phyloP scores from a whole-genome alignment of 2,797 vertebrate genomes.

The Mycteria americana region DNA sequence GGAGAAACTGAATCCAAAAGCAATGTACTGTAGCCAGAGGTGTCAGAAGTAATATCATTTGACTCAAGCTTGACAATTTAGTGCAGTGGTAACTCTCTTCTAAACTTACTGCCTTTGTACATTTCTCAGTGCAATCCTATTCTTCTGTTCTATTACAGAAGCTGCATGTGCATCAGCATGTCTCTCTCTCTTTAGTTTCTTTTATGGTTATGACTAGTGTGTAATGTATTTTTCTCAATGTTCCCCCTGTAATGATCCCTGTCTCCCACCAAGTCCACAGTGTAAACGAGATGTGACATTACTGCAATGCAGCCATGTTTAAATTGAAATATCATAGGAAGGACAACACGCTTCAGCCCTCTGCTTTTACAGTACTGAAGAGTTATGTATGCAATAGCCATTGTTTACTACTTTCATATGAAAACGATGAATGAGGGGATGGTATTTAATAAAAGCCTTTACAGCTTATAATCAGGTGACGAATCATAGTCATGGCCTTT shows the following conservation, averaged over 20 bases:
- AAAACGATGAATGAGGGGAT: background rate
- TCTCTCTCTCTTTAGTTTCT: slow-evolving; percentile 42
- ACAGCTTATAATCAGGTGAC: background rate
- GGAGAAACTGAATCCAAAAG: slow-evolving; percentile 33
- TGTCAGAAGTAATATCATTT: background rate
- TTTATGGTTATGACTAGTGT: slow-evolving; percentile 47
- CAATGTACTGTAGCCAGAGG: slow-evolving; percentile 5
- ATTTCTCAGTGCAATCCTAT: background rate
- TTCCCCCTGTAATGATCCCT: slow-evolving; percentile 39
- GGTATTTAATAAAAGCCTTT: slow-evolving; percentile 40
- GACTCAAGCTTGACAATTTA: slow-evolving; percentile 9
- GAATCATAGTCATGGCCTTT: background rate
- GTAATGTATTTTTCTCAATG: slow-evolving; percentile 52
- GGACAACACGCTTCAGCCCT: background rate
- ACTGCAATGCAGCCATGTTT: slow-evolving; percentile 33
- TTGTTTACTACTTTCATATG: background rate
- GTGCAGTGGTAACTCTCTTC: background rate
- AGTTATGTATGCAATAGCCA: background rate
- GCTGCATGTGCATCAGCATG: background rate
- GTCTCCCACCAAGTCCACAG: slow-evolving; percentile 47
- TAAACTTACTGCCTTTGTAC: background rate
- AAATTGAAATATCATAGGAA: slow-evolving; percentile 58
- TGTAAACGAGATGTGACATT: slow-evolving; percentile 56
- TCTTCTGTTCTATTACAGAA: slow-evolving; percentile 1
- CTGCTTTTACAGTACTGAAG: background rate